phyloP scores from a whole-genome alignment of 2,888 invertebrate genomes.

The Agonopterix subpropinquella region DNA sequence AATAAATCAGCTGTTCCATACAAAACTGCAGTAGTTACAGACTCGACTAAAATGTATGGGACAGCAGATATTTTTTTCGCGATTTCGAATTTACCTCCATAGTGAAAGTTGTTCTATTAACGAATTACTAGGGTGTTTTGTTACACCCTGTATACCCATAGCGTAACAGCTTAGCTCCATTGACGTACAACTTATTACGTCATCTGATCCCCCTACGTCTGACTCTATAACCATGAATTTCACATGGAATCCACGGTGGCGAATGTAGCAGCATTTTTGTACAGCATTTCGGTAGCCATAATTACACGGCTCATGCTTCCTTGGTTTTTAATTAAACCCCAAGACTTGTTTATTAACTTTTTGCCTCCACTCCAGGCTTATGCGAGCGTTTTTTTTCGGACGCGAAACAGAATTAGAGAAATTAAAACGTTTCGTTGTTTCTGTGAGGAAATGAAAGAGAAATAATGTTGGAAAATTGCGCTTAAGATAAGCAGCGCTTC shows the following conservation, averaged over 20 bases:
- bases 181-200: too few species aligned
- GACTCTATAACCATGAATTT: not conserved
- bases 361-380: slow-evolving; percentile 17
- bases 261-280: slow-evolving; percentile 1
- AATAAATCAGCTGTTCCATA: too few species aligned
- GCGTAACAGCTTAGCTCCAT: too few species aligned
- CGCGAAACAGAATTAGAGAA: slow-evolving; percentile 19
- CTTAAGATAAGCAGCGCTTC: not conserved
- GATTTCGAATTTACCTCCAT: too few species aligned
- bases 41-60: too few species aligned
- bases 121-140: too few species aligned
- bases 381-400: slow-evolving; percentile 7
- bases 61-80: too few species aligned
- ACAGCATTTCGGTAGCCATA: slow-evolving; percentile 27
- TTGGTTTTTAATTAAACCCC: slow-evolving; percentile 51
- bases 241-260: not conserved
- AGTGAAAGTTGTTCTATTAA: too few species aligned
- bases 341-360: slow-evolving; percentile 47
- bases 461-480: not conserved
- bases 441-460: slow-evolving; percentile 6
- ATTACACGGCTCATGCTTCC: slow-evolving; percentile 44
- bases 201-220: too few species aligned
- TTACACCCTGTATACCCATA: too few species aligned
- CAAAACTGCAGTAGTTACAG: too few species aligned
- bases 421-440: slow-evolving; percentile 17